A percentile compares a stretch with the other conserved stretches of the same genome.
These are phyloP conservation scores for Amorpha juglandis DNA, from an alignment of 2,888 invertebrate genomes.

Conservation along the genomic window DNA sequence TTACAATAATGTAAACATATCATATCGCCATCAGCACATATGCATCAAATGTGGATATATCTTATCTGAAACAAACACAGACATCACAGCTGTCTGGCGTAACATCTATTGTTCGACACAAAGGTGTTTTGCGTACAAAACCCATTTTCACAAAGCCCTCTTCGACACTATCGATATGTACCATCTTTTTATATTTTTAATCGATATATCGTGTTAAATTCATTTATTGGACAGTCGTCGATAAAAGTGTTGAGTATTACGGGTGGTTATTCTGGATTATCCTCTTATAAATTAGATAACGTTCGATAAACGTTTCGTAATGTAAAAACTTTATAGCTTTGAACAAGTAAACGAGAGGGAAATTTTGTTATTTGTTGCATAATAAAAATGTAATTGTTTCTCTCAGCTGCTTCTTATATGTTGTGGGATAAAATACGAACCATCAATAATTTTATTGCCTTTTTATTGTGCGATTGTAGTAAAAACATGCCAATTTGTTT, in stretches of 20 bases:
- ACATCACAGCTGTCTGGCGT: constrained; percentile 77
- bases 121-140: constrained; percentile 76
- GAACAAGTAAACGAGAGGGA: background rate
- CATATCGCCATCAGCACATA: constrained; percentile 26
- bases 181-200: constrained; percentile 75
- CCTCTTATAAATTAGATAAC: constrained; percentile 21
- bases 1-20: constrained; percentile 26
- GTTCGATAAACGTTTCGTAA: constrained; percentile 2
- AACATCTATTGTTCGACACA: constrained; percentile 73
- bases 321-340: constrained; percentile 22
- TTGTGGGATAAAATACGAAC: background rate
- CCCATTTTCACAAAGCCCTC: constrained; percentile 47
- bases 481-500: constrained; percentile 5
- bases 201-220: constrained; percentile 51
- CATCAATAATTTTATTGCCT: constrained; percentile 1
- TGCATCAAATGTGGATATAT: constrained; percentile 26
- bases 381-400: constrained; percentile 13
- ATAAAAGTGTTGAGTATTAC: constrained; percentile 42
- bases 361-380: constrained; percentile 6
- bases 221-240: constrained; percentile 37
- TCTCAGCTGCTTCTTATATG: constrained; percentile 12
- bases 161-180: constrained; percentile 70
- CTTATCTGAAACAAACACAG: constrained; percentile 49
- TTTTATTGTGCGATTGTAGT: background rate
- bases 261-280: background rate